phyloP scores from a whole-genome alignment of 2,888 invertebrate species.

The Nudaria mundana region DNA sequence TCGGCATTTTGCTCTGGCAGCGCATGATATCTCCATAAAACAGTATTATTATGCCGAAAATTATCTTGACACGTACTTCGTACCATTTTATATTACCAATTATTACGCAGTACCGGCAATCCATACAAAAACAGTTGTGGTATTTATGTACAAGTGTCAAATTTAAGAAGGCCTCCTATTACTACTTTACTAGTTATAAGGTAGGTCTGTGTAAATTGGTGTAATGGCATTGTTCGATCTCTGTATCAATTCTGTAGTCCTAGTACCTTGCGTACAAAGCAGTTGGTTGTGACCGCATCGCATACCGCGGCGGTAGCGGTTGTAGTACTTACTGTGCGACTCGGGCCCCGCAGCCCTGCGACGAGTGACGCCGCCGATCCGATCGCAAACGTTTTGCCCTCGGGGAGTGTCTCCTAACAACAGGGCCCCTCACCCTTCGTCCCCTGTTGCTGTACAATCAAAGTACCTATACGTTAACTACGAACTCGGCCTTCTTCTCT shows the following conservation, averaged over 20 bases:
- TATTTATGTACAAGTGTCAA: too few species aligned
- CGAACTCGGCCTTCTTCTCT: constrained; percentile 18
- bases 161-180: too few species aligned
- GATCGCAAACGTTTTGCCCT: constrained; percentile 10
- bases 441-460: constrained; percentile 26
- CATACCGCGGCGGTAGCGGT: constrained; percentile 30
- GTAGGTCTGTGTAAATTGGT: constrained; percentile 32
- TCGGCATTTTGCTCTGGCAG: too few species aligned
- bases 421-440: constrained; percentile 23
- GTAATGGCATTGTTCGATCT: constrained; percentile 26
- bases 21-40: too few species aligned
- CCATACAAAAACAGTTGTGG: too few species aligned
- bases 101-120: too few species aligned
- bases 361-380: constrained; percentile 12
- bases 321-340: constrained; percentile 24
- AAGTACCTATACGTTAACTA: constrained; percentile 28
- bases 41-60: too few species aligned
- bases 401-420: constrained; percentile 37
- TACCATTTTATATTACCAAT: too few species aligned
- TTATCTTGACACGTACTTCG: too few species aligned
- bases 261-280: constrained; percentile 71
- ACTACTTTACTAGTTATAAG: too few species aligned
- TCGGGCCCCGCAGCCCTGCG: constrained; percentile 14
- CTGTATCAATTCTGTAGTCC: constrained; percentile 49
- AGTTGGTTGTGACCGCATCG: constrained; percentile 58